Evolutionary conservation across 92 coral and sea anemone genomes (phyloP), one percentile per base, ranked within the genome.

Genomic region (Epizoanthus ramosus): DNA sequence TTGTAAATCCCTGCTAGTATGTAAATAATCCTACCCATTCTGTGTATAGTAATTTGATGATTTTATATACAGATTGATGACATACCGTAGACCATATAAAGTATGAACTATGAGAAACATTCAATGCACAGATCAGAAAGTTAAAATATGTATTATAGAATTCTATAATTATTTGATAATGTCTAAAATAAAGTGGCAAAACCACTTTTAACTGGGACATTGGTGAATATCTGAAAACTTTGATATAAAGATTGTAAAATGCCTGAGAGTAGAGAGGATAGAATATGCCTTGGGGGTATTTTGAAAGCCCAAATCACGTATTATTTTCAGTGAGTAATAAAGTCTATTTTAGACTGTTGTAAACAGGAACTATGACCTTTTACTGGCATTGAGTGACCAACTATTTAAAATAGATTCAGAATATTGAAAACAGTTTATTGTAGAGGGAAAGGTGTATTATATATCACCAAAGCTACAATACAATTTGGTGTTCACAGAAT

Each of bases 1-100:
- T 50, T 61, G 25, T 74, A 23, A 74, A 73, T 23, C n/a, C 58
- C 35, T 0, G 1, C 0, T 16, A 10, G 63, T 31, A 56, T 74
- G 79, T 74, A 74, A 74, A 74, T 74, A 74, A 31, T 74, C 63
- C 18, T 43, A 16, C 16, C 10, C 19, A 16, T 24, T 73, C 25
- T 10, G 47, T 74, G 79, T 74, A 74, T 74, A 74, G 79, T 54
- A 52, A 43, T 25, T 24, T 64, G 22, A 65, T 56, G 59, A 56
- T 56, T 3, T 74, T 28, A 56, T 74, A 74, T 54, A 13, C 31
- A 45, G 79, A 74, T 50, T n/a, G 4, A 15, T 52, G 23, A 17
- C 50, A 56, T 28, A 12, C 28, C 4, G 24, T 19, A 23, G 41
- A 43, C 50, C 50, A 5, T 9, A 6, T 43, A 43, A 52, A 25